Conservation (phyloP, 2,797 vertebrate species). For the Tympanoctomys barrerae region DNA sequence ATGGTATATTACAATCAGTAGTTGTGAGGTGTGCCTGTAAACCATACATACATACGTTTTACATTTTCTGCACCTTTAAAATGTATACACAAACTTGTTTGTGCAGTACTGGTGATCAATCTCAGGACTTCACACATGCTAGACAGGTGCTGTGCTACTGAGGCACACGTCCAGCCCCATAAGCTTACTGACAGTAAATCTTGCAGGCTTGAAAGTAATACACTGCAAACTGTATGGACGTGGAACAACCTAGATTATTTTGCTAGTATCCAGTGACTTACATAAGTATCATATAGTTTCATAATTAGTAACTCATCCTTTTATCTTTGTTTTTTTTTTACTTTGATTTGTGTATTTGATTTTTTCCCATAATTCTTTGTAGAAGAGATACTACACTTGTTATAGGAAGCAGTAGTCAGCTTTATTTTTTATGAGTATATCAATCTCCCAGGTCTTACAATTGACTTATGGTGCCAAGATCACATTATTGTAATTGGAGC, state of each 20-base stretch:
- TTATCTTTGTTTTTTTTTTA: not conserved
- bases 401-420: not conserved
- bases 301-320: not conserved
- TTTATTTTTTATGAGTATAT: conserved; percentile 37
- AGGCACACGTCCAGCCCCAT: not conserved
- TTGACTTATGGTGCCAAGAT: not conserved
- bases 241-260: conserved; percentile 33
- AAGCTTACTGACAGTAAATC: conserved; percentile 19
- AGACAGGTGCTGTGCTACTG: not conserved
- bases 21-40: not conserved
- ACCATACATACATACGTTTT: not conserved
- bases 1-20: not conserved
- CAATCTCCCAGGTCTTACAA: not conserved
- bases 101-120: not conserved
- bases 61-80: not conserved
- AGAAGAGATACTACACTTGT: conserved; percentile 6
- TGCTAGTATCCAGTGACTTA: not conserved
- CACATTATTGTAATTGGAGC: conserved; percentile 9
- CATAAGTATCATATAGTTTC: conserved; percentile 34
- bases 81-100: not conserved
- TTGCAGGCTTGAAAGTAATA: not conserved
- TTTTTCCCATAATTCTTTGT: not conserved
- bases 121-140: not conserved
- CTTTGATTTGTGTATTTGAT: too few species aligned
- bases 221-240: not conserved